phyloP scores from a whole-genome alignment of 2,797 vertebrate genomes.

The Scleropages formosus region DNA sequence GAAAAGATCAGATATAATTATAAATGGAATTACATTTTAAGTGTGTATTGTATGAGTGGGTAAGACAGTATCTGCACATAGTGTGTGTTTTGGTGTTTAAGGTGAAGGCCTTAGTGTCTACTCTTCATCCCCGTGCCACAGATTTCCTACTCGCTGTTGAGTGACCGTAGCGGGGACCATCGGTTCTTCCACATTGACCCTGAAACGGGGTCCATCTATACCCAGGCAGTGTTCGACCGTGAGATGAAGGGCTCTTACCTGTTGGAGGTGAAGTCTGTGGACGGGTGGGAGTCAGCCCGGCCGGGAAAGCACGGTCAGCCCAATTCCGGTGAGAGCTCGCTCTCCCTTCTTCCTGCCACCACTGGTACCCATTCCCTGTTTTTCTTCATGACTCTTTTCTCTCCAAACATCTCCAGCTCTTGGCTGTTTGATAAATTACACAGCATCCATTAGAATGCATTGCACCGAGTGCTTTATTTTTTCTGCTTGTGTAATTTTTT shows the following conservation, averaged over 20 bases:
- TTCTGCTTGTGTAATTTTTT: neutral
- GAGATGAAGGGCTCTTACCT: slow-evolving; percentile 84
- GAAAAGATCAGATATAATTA: no score
- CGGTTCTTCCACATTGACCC: slow-evolving; percentile 74
- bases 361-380: neutral
- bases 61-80: no score
- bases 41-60: no score
- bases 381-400: neutral
- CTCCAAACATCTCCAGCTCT: neutral
- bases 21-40: no score
- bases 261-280: slow-evolving; percentile 80
- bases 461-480: neutral
- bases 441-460: neutral
- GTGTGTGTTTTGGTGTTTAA: no score
- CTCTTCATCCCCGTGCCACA: slow-evolving; percentile 45
- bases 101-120: no score
- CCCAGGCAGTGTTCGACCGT: slow-evolving; percentile 78
- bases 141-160: slow-evolving; percentile 82
- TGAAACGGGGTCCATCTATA: slow-evolving; percentile 76
- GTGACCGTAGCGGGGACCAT: slow-evolving; percentile 79
- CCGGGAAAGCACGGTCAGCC: slow-evolving; percentile 81
- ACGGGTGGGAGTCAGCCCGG: slow-evolving; percentile 80
- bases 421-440: neutral
- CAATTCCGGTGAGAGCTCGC: slow-evolving; percentile 74
- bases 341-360: no score